phyloP scores from a whole-genome alignment of 1,140 invertebrate species.

The Dinoponera quadriceps region DNA sequence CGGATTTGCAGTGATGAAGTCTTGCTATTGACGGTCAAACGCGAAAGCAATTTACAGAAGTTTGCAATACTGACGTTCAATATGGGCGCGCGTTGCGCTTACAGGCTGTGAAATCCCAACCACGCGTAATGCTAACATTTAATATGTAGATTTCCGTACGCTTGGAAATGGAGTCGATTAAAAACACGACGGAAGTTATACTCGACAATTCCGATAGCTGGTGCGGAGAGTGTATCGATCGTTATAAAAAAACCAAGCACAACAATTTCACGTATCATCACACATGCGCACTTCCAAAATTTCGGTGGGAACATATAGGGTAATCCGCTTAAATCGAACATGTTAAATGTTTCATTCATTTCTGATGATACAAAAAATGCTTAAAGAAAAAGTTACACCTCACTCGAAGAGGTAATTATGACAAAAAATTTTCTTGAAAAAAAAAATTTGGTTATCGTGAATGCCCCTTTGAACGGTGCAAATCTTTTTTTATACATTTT shows the following conservation, averaged over 20 bases:
- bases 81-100: not conserved
- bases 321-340: not conserved
- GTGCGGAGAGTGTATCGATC: not conserved
- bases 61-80: not conserved
- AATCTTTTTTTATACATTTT: too few species aligned
- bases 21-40: conserved; percentile 35
- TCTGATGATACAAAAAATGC: too few species aligned
- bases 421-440: too few species aligned
- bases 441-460: too few species aligned
- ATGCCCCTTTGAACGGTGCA: too few species aligned
- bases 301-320: not conserved
- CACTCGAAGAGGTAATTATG: too few species aligned
- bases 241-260: conserved; percentile 6
- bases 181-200: conserved; percentile 21
- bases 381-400: too few species aligned
- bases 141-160: not conserved
- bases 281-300: not conserved
- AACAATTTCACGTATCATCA: not conserved
- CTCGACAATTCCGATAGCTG: not conserved
- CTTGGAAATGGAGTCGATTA: conserved; percentile 30
- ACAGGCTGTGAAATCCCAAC: not conserved
- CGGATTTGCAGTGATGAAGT: not conserved
- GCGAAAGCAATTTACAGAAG: not conserved
- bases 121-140: not conserved
- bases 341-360: too few species aligned